Conservation (phyloP, 2,113 vertebrate genomes). For the Phylloscopus trochilus region DNA sequence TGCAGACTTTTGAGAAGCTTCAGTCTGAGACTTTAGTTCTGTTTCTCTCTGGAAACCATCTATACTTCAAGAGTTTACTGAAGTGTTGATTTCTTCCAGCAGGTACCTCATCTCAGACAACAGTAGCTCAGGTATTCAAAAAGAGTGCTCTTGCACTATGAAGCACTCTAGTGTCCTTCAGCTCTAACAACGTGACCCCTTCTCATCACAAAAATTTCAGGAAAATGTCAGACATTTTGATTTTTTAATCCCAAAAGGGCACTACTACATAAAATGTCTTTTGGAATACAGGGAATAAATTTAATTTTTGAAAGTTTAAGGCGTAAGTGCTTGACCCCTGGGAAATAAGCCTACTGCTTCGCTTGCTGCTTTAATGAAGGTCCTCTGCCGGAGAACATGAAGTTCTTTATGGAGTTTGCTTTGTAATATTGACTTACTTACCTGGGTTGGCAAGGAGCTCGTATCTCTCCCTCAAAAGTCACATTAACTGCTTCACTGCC, state of each 20-base stretch:
- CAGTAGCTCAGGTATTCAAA: background rate
- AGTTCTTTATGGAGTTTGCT: constrained; percentile 32
- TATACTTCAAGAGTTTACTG: background rate
- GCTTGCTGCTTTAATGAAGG: constrained; percentile 24
- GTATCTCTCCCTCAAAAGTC: background rate
- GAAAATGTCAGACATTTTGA: constrained; percentile 22
- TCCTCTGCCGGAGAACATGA: background rate
- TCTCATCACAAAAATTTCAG: background rate
- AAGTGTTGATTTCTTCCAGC: background rate
- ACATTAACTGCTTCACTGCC: background rate
- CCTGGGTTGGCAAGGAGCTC: background rate
- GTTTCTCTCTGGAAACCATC: background rate
- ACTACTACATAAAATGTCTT: background rate
- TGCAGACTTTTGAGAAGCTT: background rate
- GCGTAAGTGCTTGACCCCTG: background rate
- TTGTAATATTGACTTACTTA: constrained; percentile 28
- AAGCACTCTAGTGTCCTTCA: background rate
- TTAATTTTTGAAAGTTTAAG: constrained; percentile 28
- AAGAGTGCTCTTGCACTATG: background rate
- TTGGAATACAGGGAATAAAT: background rate
- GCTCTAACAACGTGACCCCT: background rate
- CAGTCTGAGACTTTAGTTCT: background rate
- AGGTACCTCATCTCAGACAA: background rate
- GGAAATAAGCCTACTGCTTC: background rate
- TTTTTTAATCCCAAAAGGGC: background rate